phyloP scores from a whole-genome alignment of 2,888 invertebrate genomes.

The Phania funesta region DNA sequence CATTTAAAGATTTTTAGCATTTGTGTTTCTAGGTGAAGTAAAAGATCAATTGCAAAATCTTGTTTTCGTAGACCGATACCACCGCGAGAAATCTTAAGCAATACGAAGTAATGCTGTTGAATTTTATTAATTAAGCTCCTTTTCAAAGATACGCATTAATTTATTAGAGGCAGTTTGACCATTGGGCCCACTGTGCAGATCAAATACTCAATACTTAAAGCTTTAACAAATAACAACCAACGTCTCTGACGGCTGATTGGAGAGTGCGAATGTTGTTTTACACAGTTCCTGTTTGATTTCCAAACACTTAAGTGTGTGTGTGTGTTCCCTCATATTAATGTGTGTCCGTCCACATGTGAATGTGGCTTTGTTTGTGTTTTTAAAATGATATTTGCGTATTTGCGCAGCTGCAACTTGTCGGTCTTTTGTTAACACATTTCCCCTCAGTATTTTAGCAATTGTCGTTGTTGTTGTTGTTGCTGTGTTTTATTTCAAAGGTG shows the following conservation, averaged over 20 bases:
- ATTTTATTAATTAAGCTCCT: no score
- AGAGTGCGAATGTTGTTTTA: not conserved
- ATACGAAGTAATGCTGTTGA: no score
- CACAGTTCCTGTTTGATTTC: slow-evolving; percentile 35
- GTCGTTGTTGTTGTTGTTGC: not conserved
- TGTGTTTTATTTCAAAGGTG: slow-evolving; percentile 9
- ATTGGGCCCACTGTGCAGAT: no score
- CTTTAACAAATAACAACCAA: not conserved
- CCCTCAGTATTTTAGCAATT: slow-evolving; percentile 8
- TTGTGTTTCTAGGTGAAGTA: no score
- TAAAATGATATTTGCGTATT: slow-evolving; percentile 56
- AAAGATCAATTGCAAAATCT: no score
- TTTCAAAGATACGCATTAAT: no score
- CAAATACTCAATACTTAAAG: not conserved
- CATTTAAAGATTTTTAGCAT: no score
- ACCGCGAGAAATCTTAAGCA: no score
- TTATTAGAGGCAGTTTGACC: no score
- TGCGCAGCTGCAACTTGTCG: slow-evolving; percentile 65
- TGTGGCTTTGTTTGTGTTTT: not conserved
- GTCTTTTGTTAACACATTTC: slow-evolving; percentile 35
- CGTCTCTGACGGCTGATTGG: slow-evolving; percentile 10
- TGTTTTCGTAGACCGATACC: no score
- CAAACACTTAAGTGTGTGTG: no score
- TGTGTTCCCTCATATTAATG: slow-evolving; percentile 11
- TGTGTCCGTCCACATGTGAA: not conserved